Evolutionary conservation across 2,888 invertebrate species (phyloP).

Genomic region (Heterodera filipjevi): DNA sequence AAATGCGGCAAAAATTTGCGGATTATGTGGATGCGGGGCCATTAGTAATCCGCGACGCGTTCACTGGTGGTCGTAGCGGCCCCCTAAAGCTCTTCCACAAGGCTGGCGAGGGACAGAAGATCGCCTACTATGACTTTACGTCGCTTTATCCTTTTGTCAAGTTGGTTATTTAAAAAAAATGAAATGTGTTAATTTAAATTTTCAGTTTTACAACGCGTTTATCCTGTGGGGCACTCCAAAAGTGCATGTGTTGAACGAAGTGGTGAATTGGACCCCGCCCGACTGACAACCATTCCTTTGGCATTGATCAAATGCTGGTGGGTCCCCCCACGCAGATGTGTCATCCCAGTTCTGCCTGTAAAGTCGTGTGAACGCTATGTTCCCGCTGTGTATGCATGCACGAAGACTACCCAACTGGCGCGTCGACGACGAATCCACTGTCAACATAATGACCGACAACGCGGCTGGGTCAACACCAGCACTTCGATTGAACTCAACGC

Average conservation of each 20-base stretch:
- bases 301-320: slow-evolving; percentile 25
- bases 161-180: too few species aligned
- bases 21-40: not conserved
- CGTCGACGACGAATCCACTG: not conserved
- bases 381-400: not conserved
- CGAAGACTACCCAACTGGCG: not conserved
- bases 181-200: not conserved
- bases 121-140: too few species aligned
- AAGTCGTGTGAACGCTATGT: slow-evolving; percentile 6
- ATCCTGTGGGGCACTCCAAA: slow-evolving; percentile 25
- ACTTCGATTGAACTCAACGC: slow-evolving; percentile 21
- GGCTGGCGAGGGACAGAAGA: too few species aligned
- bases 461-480: slow-evolving; percentile 6
- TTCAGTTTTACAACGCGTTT: slow-evolving; percentile 19
- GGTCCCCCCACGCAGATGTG: not conserved
- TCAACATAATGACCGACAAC: not conserved
- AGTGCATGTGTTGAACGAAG: not conserved
- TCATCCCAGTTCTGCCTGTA: slow-evolving; percentile 20
- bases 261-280: not conserved
- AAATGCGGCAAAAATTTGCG: not conserved
- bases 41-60: not conserved
- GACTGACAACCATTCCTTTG: not conserved
- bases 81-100: too few species aligned
- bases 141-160: too few species aligned
- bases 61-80: not conserved